Evolutionary conservation across 2,797 vertebrate genomes (phyloP).

Genomic region (Allobates femoralis): DNA sequence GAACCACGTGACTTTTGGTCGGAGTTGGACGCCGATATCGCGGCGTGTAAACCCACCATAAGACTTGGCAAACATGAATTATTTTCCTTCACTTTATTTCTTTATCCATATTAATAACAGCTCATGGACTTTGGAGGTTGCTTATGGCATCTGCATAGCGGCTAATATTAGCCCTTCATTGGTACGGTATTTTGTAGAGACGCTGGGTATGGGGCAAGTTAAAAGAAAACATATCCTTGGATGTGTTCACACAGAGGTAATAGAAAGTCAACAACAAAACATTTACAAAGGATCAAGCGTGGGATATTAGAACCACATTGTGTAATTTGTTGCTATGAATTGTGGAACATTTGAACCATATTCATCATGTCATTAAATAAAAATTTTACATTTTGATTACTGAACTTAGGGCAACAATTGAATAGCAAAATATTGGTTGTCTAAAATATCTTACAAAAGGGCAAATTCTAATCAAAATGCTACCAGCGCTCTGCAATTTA

Average conservation of each 20-base stretch:
- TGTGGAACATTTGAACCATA: background rate
- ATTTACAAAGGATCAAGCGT: background rate
- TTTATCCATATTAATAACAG: background rate
- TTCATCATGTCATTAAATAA: slow-evolving; percentile 1
- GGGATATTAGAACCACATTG: background rate
- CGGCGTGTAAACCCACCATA: too few relatives aligned
- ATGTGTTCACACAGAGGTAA: background rate
- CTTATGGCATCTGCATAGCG: too few relatives aligned
- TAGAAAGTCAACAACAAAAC: background rate
- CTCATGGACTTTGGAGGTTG: background rate
- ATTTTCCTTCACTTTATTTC: background rate
- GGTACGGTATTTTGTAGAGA: background rate
- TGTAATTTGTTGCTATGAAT: background rate
- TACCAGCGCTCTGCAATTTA: slow-evolving; percentile 29
- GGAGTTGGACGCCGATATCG: too few relatives aligned
- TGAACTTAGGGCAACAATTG: background rate
- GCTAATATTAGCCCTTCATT: background rate
- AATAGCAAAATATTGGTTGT: slow-evolving; percentile 11
- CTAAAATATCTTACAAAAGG: slow-evolving; percentile 11
- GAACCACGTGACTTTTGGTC: too few relatives aligned
- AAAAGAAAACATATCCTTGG: too few relatives aligned
- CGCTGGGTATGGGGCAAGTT: background rate
- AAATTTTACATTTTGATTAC: background rate
- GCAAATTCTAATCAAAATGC: slow-evolving; percentile 32
- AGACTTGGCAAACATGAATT: background rate